Evolutionary conservation across 2,888 invertebrate genomes (phyloP).

Genomic region (Megamerina dolium): DNA sequence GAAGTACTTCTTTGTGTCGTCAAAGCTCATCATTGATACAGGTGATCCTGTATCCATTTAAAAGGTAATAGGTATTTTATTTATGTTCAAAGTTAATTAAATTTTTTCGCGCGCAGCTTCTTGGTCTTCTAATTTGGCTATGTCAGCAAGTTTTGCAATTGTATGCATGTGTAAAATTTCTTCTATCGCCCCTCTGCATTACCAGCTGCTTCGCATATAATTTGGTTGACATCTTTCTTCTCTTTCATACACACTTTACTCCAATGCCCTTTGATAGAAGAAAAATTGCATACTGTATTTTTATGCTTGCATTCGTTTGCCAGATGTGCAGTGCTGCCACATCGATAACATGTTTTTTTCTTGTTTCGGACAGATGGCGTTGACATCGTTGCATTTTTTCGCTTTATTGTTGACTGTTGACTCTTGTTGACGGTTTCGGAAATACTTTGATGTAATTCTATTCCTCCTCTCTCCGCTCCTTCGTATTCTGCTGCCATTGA

Average conservation of each 20-base stretch:
- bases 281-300: conserved; percentile 5
- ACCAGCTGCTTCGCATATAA: too few species aligned
- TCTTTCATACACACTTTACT: conserved; percentile 9
- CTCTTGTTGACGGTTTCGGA: background rate
- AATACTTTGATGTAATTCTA: conserved; percentile 13
- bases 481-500: conserved; percentile 12
- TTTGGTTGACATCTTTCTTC: background rate
- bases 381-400: conserved; percentile 1
- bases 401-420: conserved; percentile 1
- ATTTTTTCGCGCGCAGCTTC: conserved; percentile 1
- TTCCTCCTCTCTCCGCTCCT: conserved; percentile 16
- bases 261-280: conserved; percentile 7
- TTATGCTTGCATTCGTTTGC: conserved; percentile 12
- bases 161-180: too few species aligned
- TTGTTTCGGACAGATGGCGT: background rate
- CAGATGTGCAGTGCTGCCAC: conserved; percentile 9
- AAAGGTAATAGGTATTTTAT: conserved; percentile 4
- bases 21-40: conserved; percentile 9
- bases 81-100: conserved; percentile 1
- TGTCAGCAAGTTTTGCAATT: background rate
- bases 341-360: conserved; percentile 5
- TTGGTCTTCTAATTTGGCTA: background rate
- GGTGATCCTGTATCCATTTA: conserved; percentile 9
- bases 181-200: too few species aligned
- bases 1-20: conserved; percentile 2